Evolutionary conservation across 2,888 invertebrate genomes (phyloP).

Genomic region (Dinocampus coccinellae): DNA sequence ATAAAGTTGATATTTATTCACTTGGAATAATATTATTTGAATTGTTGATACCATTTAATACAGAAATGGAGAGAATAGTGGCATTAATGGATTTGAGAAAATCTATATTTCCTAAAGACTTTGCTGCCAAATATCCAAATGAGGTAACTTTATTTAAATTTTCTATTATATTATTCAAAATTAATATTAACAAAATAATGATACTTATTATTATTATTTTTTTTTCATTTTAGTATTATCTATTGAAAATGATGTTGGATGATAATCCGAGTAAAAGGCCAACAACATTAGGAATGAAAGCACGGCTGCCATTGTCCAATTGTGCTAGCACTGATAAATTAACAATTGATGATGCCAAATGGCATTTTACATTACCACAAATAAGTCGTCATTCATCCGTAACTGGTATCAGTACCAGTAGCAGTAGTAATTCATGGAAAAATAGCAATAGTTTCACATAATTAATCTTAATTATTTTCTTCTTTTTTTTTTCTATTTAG

Average conservation of each 20-base stretch:
- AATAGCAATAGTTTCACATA: neutral
- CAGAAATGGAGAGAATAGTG: constrained; percentile 89
- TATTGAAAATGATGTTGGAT: constrained; percentile 85
- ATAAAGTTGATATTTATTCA: constrained; percentile 96
- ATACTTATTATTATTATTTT: too few species aligned
- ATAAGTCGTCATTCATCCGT: constrained; percentile 60
- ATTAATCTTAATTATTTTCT: too few species aligned
- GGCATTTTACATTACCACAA: constrained; percentile 73
- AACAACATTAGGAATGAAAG: constrained; percentile 79
- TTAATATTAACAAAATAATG: too few species aligned
- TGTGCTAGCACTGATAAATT: constrained; percentile 60
- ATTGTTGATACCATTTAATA: constrained; percentile 88
- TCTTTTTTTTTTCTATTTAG: too few species aligned
- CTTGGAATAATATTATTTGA: constrained; percentile 95
- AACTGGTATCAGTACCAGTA: constrained; percentile 54
- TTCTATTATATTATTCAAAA: neutral
- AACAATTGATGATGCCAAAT: constrained; percentile 65
- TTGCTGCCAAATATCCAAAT: constrained; percentile 75
- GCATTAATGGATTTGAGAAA: constrained; percentile 77
- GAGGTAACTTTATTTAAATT: constrained; percentile 73
- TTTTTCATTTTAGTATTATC: constrained; percentile 73
- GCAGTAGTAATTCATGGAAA: constrained; percentile 32
- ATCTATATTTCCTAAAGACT: constrained; percentile 79
- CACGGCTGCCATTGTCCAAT: constrained; percentile 73
- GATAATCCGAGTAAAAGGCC: constrained; percentile 80